Percentiles rank a stretch among this genome's conserved stretches.
These are phyloP conservation scores for Lepus europaeus DNA, from an alignment of 2,113 vertebrate species.

Conservation along the genomic window DNA sequence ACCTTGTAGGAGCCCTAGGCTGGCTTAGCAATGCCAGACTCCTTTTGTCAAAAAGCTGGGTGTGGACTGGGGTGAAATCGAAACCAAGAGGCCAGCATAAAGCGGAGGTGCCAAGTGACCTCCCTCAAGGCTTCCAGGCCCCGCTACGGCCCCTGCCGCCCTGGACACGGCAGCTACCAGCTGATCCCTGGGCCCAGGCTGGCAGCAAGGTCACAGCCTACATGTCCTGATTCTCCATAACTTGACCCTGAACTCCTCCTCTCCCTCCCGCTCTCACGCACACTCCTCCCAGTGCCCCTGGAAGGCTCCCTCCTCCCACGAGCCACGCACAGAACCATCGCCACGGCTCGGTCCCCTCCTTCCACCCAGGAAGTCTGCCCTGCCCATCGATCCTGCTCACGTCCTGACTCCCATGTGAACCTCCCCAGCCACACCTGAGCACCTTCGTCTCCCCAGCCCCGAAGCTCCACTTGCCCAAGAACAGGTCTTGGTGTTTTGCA, in stretches of 20 bases:
- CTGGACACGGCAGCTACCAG: background rate
- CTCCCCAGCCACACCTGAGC: background rate
- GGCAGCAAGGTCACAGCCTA: background rate
- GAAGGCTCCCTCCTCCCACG: background rate
- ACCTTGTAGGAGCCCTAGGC: background rate
- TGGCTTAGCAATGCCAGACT: background rate
- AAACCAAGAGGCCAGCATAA: background rate
- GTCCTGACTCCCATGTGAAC: background rate
- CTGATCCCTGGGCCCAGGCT: no score
- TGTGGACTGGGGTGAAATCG: background rate
- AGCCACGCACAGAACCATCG: fast-evolving
- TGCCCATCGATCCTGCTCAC: background rate
- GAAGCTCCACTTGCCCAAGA: constrained; percentile 2
- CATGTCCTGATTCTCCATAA: background rate
- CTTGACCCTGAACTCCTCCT: background rate
- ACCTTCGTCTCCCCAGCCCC: background rate
- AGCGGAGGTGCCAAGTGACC: no score
- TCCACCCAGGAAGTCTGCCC: background rate
- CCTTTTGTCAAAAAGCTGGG: background rate
- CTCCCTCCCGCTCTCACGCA: background rate
- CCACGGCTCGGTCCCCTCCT: fast-evolving
- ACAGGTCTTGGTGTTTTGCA: no score
- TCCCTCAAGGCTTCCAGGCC: background rate
- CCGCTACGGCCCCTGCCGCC: background rate
- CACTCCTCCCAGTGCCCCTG: fast-evolving